Base-by-base conservation (phyloP, 2,113 vertebrate genomes). In the Laterallus jamaicensis region DNA sequence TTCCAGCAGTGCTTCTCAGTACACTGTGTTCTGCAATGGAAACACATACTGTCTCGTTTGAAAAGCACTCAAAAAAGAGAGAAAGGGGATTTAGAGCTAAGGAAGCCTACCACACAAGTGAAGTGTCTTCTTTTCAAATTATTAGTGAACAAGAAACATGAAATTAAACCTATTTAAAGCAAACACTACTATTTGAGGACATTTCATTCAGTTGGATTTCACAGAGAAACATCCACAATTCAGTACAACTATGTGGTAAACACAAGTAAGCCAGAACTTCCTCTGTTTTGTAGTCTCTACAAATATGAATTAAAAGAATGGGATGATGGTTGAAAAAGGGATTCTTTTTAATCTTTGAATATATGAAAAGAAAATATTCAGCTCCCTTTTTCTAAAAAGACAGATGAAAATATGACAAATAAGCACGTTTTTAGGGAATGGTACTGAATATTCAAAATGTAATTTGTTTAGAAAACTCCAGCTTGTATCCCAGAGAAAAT, bases 151-250 rank as follows among this genome's bases (percentile, higher is more conserved):
- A 93, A 92, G 62, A 87, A 91, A 73, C 11, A 73, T 0, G 2
- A 73, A 92, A 94, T 87, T 54, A 89, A 93, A 86, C 6, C 60
- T 59, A 63, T 92, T 86, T 93, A 64, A 89, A 93, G 15, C 17
- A 93, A 93, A 66, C 31, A 62, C 74, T 82, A 79, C 74, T 73
- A 89, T 95, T 96, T 40, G 49, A 92, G 93, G 70, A 31, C 89
- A 95, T 85, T 96, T 91, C 18, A 91, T 95, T 95, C 89, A 87
- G 26, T 9, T 75, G 50, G 37, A 89, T 95, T 95, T 95, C 86
- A 95, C 49, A 86, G 70, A 73, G 29, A 79, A 62, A 28, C 32
- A 32, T 92, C 84, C 85, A 47, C 60, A 91, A 71, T 78, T 86
- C 76, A 74, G 68, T 39, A 83, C 44, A 93, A 66, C 40, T 39